These are phyloP conservation scores for Natrix natrix DNA, from an alignment of 2,797 vertebrate genomes.

Conservation along the genomic window DNA sequence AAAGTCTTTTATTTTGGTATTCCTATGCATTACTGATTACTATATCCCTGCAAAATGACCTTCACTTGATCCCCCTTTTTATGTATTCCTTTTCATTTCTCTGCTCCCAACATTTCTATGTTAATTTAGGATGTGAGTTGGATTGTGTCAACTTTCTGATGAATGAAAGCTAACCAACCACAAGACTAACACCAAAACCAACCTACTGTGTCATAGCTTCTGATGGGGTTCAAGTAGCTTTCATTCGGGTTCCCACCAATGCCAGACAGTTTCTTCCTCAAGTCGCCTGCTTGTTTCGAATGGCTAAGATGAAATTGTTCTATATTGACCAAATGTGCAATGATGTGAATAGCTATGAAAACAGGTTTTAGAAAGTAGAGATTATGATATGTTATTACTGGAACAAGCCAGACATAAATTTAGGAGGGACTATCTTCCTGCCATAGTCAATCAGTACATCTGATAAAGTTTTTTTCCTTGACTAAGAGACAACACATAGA, in stretches of 20 bases:
- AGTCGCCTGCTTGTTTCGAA: constrained; percentile 55
- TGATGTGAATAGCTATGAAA: constrained; percentile 69
- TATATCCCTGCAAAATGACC: not conserved
- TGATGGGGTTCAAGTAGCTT: constrained; percentile 78
- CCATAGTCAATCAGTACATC: not conserved
- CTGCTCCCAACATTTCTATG: not conserved
- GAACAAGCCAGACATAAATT: not conserved
- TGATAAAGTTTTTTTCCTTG: not conserved
- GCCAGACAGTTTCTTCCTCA: constrained; percentile 70
- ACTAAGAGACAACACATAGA: not conserved
- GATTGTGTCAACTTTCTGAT: constrained; percentile 3
- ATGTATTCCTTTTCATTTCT: not conserved
- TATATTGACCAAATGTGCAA: constrained; percentile 75
- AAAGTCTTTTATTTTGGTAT: not conserved
- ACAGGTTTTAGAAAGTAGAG: constrained; percentile 31
- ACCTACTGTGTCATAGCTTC: constrained; percentile 71
- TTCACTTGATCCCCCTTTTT: not conserved
- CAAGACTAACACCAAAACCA: constrained; percentile 2
- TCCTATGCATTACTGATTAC: not conserved
- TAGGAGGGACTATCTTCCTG: not conserved
- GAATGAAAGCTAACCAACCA: constrained; percentile 22
- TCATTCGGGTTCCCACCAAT: constrained; percentile 73
- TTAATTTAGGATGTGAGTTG: not conserved
- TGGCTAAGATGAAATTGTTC: constrained; percentile 71
- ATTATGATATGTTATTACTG: not conserved